Conservation (phyloP, 2,888 invertebrate species). For the Anoplius nigerrimus region DNA sequence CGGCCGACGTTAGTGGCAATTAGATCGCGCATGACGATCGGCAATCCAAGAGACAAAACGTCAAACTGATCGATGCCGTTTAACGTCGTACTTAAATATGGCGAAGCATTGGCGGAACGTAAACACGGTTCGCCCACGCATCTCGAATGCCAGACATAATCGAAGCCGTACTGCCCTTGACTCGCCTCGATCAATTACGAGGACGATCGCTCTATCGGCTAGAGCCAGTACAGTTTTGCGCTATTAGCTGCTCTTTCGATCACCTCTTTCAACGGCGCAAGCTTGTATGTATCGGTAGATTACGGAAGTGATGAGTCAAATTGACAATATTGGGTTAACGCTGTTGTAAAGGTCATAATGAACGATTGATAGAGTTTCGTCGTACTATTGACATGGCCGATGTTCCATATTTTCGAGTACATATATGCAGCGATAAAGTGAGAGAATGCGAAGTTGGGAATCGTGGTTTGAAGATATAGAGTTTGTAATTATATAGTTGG, state of each 20-base stretch:
- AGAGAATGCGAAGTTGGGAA: too few relatives aligned
- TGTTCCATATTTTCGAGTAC: too few relatives aligned
- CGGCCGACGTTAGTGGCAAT: background rate
- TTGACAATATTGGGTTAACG: too few relatives aligned
- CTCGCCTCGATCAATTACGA: slow-evolving; percentile 7
- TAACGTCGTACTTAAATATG: background rate
- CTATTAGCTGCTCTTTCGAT: background rate
- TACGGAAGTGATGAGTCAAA: too few relatives aligned
- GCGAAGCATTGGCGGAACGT: background rate
- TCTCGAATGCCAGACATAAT: slow-evolving; percentile 1
- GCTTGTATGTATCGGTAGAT: too few relatives aligned
- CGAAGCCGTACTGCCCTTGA: background rate
- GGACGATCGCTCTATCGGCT: background rate
- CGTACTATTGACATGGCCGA: too few relatives aligned
- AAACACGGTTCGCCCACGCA: slow-evolving; percentile 4
- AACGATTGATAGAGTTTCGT: too few relatives aligned
- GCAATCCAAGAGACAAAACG: background rate
- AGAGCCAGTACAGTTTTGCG: background rate
- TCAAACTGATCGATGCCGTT: slow-evolving; percentile 1
- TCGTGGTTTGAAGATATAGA: too few relatives aligned
- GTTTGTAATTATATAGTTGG: too few relatives aligned
- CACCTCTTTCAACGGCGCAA: too few relatives aligned
- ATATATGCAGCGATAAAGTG: too few relatives aligned
- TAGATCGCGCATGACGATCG: background rate
- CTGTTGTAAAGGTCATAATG: too few relatives aligned